Conservation (phyloP, 2,113 vertebrate species). For the Chaetorhynchus papuensis region DNA sequence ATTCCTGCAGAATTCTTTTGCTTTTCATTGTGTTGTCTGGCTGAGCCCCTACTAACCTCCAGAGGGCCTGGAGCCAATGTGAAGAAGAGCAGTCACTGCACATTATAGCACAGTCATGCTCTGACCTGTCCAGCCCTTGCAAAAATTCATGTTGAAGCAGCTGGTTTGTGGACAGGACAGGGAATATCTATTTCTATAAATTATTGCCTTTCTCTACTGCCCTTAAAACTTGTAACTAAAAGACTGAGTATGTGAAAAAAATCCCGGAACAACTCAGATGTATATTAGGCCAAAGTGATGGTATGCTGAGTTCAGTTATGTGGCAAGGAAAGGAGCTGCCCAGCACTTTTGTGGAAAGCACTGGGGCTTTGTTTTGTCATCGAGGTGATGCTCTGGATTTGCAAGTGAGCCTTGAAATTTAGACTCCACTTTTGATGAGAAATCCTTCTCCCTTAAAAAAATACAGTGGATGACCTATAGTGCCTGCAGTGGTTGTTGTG, state of each 20-base stretch:
- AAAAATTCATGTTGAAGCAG: not conserved
- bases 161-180: not conserved
- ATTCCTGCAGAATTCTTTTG: not conserved
- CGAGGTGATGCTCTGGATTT: accelerated
- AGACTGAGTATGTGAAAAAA: not conserved
- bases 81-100: not conserved
- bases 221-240: not conserved
- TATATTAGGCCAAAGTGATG: not conserved
- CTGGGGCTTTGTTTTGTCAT: not conserved
- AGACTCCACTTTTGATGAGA: not conserved
- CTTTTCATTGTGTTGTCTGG: not conserved
- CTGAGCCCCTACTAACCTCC: not conserved
- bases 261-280: not conserved
- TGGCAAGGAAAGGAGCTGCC: not conserved
- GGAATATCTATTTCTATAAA: not conserved
- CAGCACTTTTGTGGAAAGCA: not conserved
- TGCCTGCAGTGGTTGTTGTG: accelerated
- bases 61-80: not conserved
- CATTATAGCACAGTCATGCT: not conserved
- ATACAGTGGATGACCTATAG: not conserved
- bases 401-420: not conserved
- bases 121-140: not conserved
- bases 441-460: not conserved
- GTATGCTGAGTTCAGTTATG: accelerated
- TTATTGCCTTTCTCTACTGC: not conserved